phyloP scores from a whole-genome alignment of 2,888 invertebrate species.

The Lampropteryx suffumata region DNA sequence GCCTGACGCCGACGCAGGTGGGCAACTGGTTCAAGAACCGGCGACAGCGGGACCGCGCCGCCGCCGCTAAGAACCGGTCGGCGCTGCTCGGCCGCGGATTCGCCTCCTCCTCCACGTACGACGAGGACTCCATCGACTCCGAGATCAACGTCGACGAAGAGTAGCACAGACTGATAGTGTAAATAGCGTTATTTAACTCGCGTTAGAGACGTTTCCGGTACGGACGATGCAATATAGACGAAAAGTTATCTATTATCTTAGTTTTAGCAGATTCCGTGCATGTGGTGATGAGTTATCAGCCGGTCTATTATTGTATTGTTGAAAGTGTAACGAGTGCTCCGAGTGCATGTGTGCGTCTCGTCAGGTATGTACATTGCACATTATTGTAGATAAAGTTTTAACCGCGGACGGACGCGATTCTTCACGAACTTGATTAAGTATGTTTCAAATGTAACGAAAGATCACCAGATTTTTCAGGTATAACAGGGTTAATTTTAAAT shows the following conservation, averaged over 20 bases:
- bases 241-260: slow-evolving; percentile 57
- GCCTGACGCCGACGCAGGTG: slow-evolving; percentile 96
- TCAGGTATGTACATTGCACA: slow-evolving; percentile 67
- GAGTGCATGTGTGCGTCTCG: slow-evolving; percentile 56
- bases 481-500: slow-evolving; percentile 69
- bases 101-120: slow-evolving; percentile 79
- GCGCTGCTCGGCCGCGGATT: slow-evolving; percentile 79
- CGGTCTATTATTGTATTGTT: slow-evolving; percentile 60
- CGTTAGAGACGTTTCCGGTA: slow-evolving; percentile 56
- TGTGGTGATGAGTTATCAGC: slow-evolving; percentile 67
- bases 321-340: slow-evolving; percentile 66
- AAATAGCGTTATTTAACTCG: no score
- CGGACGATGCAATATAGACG: slow-evolving; percentile 63
- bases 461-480: slow-evolving; percentile 47
- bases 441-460: slow-evolving; percentile 37
- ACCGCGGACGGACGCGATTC: slow-evolving; percentile 26
- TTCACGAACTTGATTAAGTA: slow-evolving; percentile 27
- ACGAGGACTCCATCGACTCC: slow-evolving; percentile 78
- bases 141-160: slow-evolving; percentile 81
- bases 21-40: slow-evolving; percentile 99
- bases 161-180: slow-evolving; percentile 67
- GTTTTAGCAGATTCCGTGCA: slow-evolving; percentile 59
- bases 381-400: slow-evolving; percentile 45
- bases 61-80: slow-evolving; percentile 98
- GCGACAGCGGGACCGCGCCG: slow-evolving; percentile 97